Evolutionary conservation across 2,113 vertebrate species (phyloP), one percentile per base, ranked within the genome.

Genomic region (Rhynchomys soricoides): DNA sequence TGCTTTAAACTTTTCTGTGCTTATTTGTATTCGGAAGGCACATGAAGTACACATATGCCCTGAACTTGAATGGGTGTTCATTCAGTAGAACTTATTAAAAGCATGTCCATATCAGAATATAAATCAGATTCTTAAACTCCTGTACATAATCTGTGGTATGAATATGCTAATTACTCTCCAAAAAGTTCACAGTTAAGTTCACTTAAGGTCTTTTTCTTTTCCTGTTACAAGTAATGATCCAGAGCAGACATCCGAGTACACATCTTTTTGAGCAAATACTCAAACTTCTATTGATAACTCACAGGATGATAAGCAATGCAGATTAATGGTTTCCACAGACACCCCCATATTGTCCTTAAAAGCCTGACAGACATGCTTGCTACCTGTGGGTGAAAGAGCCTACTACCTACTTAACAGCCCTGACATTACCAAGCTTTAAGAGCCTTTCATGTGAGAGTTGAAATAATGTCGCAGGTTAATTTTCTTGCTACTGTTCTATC

Each of bases 301-400:
- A 48, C 22, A 10, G 74, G 11, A 90, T 90, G 34, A 48, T 89
- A 64, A 89, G 24, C 40, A 59, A 45, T 83, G 40, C 50, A 81
- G 64, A 81, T 90, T 93, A 92, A 70, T 95, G 66, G 93, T 96
- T 87, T 85, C 81, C 86, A 64, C 82, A 90, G 87, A 50, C 29
- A 70, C 48, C 88, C 73, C 43, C 87, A 96, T 57, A 83, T 91
- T 85, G 93, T 79, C 50, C 50, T 75, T 68, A 59, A 62, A 70
- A 96, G 78, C 1, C 37, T 79, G 78, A 88, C 90, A 95, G 86
- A 82, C 73, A 81, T 55, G 66, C 62, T 92, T 26, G 15, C n/a
- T 91, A 62, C 55, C 83, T 89, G 9, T 88, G 73, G 95, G 57
- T 40, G 85, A 90, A 79, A 95, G 22, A 94, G 21, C 48, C 31